Evolutionary conservation across 1,140 invertebrate species (phyloP).

Genomic region (Rhagoletis zephyria): DNA sequence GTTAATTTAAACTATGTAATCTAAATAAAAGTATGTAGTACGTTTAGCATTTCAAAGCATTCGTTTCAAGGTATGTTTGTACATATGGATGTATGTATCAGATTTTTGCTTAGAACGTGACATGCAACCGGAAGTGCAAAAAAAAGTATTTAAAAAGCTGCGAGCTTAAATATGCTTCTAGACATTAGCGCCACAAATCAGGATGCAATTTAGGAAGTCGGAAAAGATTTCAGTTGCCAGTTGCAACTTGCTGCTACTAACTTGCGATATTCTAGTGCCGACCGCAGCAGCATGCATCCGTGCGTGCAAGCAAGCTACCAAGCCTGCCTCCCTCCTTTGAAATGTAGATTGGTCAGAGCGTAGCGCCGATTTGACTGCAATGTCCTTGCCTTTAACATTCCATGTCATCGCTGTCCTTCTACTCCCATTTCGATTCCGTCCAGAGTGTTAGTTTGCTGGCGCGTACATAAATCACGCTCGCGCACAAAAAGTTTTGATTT

Average conservation of each 20-base stretch:
- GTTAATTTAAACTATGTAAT: no score
- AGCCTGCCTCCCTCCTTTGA: not conserved
- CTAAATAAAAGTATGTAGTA: no score
- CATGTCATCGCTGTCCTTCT: not conserved
- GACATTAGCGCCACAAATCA: conserved; percentile 19
- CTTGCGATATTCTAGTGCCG: not conserved
- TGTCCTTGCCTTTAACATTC: not conserved
- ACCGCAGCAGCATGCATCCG: conserved; percentile 28
- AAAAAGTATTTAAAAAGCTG: conserved; percentile 12
- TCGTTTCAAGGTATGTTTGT: no score
- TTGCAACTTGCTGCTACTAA: conserved; percentile 31
- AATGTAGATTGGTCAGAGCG: not conserved
- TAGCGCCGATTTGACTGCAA: not conserved
- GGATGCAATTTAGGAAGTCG: conserved; percentile 38
- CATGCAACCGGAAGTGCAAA: not conserved
- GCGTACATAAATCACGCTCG: conserved; percentile 71
- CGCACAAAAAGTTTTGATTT: conserved; percentile 72
- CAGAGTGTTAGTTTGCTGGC: conserved; percentile 17
- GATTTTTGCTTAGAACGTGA: not conserved
- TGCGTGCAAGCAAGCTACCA: conserved; percentile 1
- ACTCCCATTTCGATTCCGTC: not conserved
- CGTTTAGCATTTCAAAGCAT: no score
- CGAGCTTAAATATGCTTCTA: not conserved
- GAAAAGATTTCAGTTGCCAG: conserved; percentile 47
- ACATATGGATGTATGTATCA: no score